Evolutionary conservation across 2,113 vertebrate species (phyloP).

Genomic region (Seriola rivoliana): DNA sequence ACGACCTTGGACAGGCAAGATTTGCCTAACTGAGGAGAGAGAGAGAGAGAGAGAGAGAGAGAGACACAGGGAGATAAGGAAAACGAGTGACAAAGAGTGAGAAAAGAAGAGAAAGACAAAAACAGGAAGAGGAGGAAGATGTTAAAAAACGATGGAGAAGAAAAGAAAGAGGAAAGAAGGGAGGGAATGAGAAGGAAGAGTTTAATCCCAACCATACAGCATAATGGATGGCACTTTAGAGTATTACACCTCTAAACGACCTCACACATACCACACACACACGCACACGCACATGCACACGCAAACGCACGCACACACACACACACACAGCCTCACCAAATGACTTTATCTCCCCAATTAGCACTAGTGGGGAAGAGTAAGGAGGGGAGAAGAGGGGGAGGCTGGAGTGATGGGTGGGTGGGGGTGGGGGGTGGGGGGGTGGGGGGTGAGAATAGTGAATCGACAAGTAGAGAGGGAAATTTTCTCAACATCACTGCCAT

Average conservation of each 20-base stretch:
- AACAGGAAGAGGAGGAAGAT: constrained; percentile 15
- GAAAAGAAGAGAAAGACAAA: neutral
- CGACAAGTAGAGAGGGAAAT: constrained; percentile 14
- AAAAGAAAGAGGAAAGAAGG: constrained; percentile 13
- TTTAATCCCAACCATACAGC: constrained; percentile 85
- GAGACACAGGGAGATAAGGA: constrained; percentile 16
- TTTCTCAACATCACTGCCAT: constrained; percentile 10
- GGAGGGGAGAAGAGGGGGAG: constrained; percentile 15
- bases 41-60: constrained; percentile 17
- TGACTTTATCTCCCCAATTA: constrained; percentile 76
- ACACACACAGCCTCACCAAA: constrained; percentile 54
- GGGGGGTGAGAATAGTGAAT: neutral
- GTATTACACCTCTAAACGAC: constrained; percentile 74
- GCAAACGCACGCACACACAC: constrained; percentile 7
- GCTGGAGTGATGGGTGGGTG: neutral
- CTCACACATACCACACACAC: constrained; percentile 19
- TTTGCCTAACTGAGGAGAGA: constrained; percentile 50
- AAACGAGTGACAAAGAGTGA: neutral
- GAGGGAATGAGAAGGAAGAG: constrained; percentile 27
- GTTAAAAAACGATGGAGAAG: constrained; percentile 20
- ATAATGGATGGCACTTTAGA: constrained; percentile 80
- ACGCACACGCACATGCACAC: neutral
- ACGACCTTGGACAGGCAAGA: constrained; percentile 62
- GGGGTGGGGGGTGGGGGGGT: neutral
- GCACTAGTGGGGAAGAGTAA: constrained; percentile 30